Evolutionary conservation across 2,113 vertebrate genomes (phyloP).

Genomic region (Coptodon bakossiorum): DNA sequence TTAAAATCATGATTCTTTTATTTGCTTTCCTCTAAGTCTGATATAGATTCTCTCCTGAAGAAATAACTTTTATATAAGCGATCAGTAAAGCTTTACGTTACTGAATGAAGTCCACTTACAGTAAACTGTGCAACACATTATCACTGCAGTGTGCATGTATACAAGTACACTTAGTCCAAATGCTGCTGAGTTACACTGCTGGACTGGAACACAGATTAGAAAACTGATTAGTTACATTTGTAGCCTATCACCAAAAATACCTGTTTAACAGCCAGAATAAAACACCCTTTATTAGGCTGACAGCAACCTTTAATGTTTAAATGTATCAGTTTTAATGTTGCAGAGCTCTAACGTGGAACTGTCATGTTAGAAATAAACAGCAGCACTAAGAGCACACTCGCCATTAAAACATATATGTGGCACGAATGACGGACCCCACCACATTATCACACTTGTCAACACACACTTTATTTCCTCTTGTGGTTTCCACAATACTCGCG

Average conservation of each 20-base stretch:
- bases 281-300: neutral
- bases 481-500: neutral
- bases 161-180: neutral
- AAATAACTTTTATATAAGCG: neutral
- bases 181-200: neutral
- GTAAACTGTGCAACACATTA: neutral
- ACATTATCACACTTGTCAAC: neutral
- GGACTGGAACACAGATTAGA: neutral
- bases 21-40: neutral
- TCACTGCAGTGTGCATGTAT: neutral
- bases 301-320: neutral
- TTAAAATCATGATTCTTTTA: neutral
- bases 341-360: neutral
- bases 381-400: neutral
- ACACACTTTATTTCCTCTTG: neutral
- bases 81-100: neutral
- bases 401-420: neutral
- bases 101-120: neutral
- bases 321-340: neutral
- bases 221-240: neutral
- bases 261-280: neutral
- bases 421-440: neutral
- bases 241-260: neutral
- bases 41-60: neutral
- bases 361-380: neutral